phyloP scores from a whole-genome alignment of 2,113 vertebrate species.

The Okapia johnstoni region DNA sequence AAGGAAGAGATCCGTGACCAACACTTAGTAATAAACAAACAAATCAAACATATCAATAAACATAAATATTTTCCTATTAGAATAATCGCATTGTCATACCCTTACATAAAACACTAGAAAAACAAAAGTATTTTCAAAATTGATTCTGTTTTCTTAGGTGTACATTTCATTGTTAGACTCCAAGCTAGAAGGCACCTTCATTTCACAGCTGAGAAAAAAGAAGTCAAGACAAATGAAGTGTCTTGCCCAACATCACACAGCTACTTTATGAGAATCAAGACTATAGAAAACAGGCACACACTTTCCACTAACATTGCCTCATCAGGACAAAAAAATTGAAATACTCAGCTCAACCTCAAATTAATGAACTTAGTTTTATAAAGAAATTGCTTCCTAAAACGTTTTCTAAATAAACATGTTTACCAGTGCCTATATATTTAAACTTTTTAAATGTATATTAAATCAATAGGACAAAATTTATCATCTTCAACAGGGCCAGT shows the following conservation, averaged over 20 bases:
- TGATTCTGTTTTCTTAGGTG: neutral
- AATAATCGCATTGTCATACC: neutral
- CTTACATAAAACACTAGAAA: neutral
- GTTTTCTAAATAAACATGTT: neutral
- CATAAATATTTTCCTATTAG: neutral
- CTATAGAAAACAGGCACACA: no score
- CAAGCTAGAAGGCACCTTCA: neutral
- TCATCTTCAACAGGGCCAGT: neutral
- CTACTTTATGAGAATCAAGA: neutral
- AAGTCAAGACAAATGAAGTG: neutral
- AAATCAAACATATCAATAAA: neutral
- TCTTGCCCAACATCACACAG: neutral
- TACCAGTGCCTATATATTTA: neutral
- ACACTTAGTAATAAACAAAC: neutral
- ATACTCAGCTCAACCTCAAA: neutral
- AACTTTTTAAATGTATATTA: neutral
- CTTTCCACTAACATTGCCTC: neutral
- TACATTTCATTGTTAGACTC: neutral
- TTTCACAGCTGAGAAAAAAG: neutral
- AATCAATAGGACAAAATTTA: neutral
- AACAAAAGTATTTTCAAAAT: neutral
- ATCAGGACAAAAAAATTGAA: neutral
- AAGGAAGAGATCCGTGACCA: neutral
- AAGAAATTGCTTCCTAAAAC: neutral
- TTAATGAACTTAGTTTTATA: neutral